Base-by-base conservation (phyloP, 2,113 vertebrate species). In the Regulus satrapa region DNA sequence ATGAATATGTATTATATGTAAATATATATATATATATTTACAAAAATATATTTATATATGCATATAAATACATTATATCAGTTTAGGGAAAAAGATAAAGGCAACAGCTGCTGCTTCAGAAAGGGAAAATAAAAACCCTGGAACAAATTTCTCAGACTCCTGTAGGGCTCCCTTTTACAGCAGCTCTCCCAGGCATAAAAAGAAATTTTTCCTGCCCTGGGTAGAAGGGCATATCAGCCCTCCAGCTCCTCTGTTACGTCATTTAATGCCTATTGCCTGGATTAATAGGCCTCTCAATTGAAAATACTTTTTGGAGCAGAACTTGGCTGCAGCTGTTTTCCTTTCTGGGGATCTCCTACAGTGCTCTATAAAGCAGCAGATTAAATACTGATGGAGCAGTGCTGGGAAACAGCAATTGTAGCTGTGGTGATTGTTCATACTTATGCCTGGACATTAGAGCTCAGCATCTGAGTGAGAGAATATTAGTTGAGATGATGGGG, bases 251-350 rank as follows among this genome's bases (percentile, higher is more conserved):
- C 55, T 83, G 14, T 77, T 93, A 80, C 79, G 14, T 94, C 95
- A 94, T 63, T 93, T 90, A 94, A 96, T 96, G 85, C 75, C 83
- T 92, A 40, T 85, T 93, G 94, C 92, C 55, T 83, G 82, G 88
- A 88, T 96, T 96, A 94, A 95, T 89, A 85, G 92, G 78, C 85
- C 91, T 93, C 85, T 94, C 92, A 85, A 89, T 90, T 14, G 5
- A 85, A 94, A 93, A 83, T 80, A 93, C 85, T 96, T 96, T 95
- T 88, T 92, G 88, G 88, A 97, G 88, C 95, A 96, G 95, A 96
- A 96, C 93, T 96, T 88, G 72, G 82, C 85, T 94, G 76, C 93
- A 92, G 93, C 82, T 94, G 88, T 87, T 96, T 90, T 94, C 92
- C 90, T 96, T 96, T 92, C 95, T 88, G 74, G 89, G 89, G 89